These are phyloP conservation scores for Microcaecilia unicolor DNA, from an alignment of 2,797 vertebrate genomes.

Conservation along the genomic window DNA sequence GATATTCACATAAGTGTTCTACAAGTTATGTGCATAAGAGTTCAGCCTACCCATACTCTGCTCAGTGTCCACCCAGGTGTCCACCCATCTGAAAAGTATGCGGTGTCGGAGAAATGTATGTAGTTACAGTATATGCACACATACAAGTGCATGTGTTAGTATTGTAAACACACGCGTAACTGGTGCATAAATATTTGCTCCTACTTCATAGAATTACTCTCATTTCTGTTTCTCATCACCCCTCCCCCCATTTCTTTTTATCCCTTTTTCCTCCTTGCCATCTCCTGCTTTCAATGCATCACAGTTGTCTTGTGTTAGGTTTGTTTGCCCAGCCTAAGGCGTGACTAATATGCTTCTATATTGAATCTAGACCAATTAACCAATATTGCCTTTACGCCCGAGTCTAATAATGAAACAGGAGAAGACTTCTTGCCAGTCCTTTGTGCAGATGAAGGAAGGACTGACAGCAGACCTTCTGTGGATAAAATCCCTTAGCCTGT, in stretches of 20 bases:
- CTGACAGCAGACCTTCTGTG: constrained; percentile 54
- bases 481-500: constrained; percentile 56
- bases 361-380: constrained; percentile 13
- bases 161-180: too few relatives aligned
- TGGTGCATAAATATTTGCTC: too few relatives aligned
- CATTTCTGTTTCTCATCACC: neutral
- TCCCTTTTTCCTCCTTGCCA: neutral
- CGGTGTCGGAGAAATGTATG: too few relatives aligned
- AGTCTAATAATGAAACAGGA: constrained; percentile 38
- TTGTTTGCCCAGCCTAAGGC: constrained; percentile 16
- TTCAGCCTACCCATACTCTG: too few relatives aligned
- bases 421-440: constrained; percentile 38
- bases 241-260: neutral
- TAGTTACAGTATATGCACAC: too few relatives aligned
- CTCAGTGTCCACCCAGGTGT: too few relatives aligned
- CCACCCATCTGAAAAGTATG: too few relatives aligned
- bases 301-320: neutral
- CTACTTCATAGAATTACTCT: too few relatives aligned
- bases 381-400: constrained; percentile 10
- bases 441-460: constrained; percentile 48
- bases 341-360: constrained; percentile 5
- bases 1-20: too few relatives aligned
- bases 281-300: too few relatives aligned
- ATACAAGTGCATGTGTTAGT: too few relatives aligned
- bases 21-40: too few relatives aligned